Evolutionary conservation across 2,797 vertebrate genomes (phyloP).

Genomic region (Chaetophractus vellerosus): DNA sequence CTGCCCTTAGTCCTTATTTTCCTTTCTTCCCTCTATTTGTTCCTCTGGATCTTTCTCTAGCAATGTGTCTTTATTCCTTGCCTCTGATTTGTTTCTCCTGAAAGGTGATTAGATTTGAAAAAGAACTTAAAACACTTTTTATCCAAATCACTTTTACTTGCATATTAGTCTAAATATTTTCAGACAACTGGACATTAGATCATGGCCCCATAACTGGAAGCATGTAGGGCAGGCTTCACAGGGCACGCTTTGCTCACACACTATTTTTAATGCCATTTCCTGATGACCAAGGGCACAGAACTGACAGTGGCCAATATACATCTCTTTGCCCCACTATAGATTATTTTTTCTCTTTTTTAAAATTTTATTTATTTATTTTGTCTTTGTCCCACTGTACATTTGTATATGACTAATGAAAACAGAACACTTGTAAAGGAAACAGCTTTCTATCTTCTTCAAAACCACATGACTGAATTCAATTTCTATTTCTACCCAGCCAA

Average conservation of each 20-base stretch:
- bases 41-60: neutral
- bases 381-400: neutral
- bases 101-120: constrained; percentile 1
- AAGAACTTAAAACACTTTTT: neutral
- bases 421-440: constrained; percentile 17
- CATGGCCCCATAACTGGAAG: neutral
- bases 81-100: neutral
- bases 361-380: no score
- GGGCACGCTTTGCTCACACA: neutral
- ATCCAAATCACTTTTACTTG: neutral
- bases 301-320: neutral
- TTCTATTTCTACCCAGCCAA: constrained; percentile 55
- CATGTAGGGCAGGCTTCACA: neutral
- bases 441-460: constrained; percentile 38
- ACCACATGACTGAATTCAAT: constrained; percentile 6
- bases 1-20: neutral
- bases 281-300: neutral
- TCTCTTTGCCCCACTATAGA: neutral
- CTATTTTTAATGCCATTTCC: neutral
- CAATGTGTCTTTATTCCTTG: neutral
- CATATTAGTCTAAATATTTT: neutral
- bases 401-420: neutral
- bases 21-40: neutral
- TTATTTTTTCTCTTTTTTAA: no score
- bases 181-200: neutral